phyloP scores from a whole-genome alignment of 2,113 vertebrate species.

The Takifugu flavidus region DNA sequence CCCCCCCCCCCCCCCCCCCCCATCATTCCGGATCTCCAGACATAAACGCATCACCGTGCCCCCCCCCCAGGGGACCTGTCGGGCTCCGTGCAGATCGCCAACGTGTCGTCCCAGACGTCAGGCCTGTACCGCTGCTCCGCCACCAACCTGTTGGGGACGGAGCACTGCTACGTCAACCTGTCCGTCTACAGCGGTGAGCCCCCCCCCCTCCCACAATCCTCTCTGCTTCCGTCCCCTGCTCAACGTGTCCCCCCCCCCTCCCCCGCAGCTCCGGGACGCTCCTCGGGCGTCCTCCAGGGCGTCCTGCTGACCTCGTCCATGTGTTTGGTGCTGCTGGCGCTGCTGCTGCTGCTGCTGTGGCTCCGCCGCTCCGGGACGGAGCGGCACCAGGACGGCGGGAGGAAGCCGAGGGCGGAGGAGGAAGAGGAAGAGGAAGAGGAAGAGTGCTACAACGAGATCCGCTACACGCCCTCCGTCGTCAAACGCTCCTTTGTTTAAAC shows the following conservation, averaged over 20 bases:
- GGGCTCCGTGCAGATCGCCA: constrained; percentile 66
- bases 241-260: background rate
- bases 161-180: constrained; percentile 75
- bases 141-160: constrained; percentile 70
- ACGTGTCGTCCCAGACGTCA: constrained; percentile 69
- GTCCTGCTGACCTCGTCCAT: constrained; percentile 74
- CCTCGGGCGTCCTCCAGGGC: constrained; percentile 71
- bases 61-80: constrained; percentile 49
- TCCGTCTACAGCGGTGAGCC: constrained; percentile 69
- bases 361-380: constrained; percentile 71
- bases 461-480: constrained; percentile 64
- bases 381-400: constrained; percentile 35
- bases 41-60: background rate
- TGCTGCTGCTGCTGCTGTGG: constrained; percentile 73
- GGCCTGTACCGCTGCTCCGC: constrained; percentile 79
- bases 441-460: constrained; percentile 69
- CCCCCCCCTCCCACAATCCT: background rate
- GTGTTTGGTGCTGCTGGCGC: constrained; percentile 70
- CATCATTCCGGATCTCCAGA: constrained; percentile 5
- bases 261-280: constrained; percentile 43
- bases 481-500: constrained; percentile 77
- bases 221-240: background rate
- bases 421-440: constrained; percentile 57
- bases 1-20: constrained; percentile 49
- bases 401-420: constrained; percentile 41